Percentiles rank a stretch among this genome's conserved stretches.
These are phyloP conservation scores for Oncopodura yosiiana DNA, from an alignment of 1,140 invertebrate species.

Conservation along the genomic window DNA sequence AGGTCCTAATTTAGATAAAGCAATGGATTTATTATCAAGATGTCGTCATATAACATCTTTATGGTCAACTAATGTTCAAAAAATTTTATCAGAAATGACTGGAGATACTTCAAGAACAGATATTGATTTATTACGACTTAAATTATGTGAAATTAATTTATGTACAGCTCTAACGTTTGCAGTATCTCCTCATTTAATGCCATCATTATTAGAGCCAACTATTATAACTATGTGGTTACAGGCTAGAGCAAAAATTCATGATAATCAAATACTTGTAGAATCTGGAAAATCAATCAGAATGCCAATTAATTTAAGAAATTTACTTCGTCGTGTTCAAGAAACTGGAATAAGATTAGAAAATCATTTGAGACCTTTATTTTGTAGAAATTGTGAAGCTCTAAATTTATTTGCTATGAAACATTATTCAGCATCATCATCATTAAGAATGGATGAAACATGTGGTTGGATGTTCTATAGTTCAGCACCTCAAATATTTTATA, in stretches of 20 bases:
- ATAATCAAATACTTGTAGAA: conserved; percentile 5
- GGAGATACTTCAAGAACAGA: conserved; percentile 4
- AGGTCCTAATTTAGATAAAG: not conserved
- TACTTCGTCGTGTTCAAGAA: conserved; percentile 9
- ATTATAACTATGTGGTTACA: not conserved
- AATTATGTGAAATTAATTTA: conserved; percentile 15
- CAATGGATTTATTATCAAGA: not conserved
- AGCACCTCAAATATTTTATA: not conserved
- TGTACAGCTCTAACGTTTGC: conserved; percentile 10
- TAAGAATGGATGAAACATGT: not conserved
- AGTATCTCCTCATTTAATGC: not conserved
- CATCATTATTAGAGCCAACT: not conserved
- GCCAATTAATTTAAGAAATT: not conserved
- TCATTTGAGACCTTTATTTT: not conserved
- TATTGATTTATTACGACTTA: conserved; percentile 11
- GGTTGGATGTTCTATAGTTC: not conserved
- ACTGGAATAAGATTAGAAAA: not conserved
- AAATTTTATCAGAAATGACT: not conserved
- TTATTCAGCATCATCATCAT: not conserved
- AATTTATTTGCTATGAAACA: conserved; percentile 2
- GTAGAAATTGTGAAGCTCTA: not conserved
- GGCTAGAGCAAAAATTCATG: conserved; percentile 11
- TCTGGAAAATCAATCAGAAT: not conserved
- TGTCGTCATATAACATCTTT: not conserved
- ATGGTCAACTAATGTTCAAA: conserved; percentile 14